phyloP scores from a whole-genome alignment of 2,113 vertebrate species.

The Pelecanus crispus region DNA sequence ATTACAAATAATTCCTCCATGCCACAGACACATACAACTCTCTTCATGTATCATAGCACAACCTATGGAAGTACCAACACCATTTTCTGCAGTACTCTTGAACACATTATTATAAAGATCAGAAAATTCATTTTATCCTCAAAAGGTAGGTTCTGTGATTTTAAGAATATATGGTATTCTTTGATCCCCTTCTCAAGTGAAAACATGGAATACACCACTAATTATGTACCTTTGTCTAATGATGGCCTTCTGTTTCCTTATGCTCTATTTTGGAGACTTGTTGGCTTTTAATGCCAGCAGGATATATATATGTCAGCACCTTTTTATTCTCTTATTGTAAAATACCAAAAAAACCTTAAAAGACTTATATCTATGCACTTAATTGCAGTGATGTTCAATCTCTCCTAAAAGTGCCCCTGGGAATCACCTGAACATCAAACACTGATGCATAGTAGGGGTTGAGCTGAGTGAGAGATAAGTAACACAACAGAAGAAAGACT shows the following conservation, averaged over 20 bases:
- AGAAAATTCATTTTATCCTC: not conserved
- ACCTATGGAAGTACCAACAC: not conserved
- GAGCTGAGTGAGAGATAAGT: not conserved
- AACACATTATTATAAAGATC: not conserved
- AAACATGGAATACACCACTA: not conserved
- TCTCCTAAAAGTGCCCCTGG: not conserved
- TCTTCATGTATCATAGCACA: not conserved
- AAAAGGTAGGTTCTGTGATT: not conserved
- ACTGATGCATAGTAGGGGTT: not conserved
- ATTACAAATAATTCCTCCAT: not conserved
- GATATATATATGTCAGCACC: not conserved
- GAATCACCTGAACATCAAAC: not conserved
- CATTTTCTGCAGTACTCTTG: not conserved
- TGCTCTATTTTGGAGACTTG: not conserved
- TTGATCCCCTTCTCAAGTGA: not conserved
- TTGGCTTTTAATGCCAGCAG: not conserved
- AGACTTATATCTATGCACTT: not conserved
- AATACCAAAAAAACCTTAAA: not conserved
- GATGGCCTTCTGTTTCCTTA: not conserved
- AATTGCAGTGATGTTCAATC: not conserved
- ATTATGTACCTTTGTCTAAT: accelerated
- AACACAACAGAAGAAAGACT: not conserved
- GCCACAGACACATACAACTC: not conserved
- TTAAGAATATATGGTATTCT: not conserved
- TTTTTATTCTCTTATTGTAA: not conserved